Base-by-base conservation (phyloP, 2,888 invertebrate genomes). In the Plutella xylostella region DNA sequence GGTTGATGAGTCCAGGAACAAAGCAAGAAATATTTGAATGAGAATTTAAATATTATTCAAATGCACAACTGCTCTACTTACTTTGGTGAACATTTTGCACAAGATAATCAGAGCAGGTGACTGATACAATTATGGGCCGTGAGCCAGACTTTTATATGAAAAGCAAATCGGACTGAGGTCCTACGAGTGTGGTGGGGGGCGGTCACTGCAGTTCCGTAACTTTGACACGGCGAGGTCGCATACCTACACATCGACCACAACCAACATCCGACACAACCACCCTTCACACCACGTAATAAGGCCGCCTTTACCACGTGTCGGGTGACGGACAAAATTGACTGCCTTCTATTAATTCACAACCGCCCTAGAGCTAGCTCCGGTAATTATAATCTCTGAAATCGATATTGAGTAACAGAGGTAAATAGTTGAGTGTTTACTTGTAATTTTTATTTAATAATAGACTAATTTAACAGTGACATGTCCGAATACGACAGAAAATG, bases 181-280 rank as follows among this genome's bases (percentile, higher is more conserved):
- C 79, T 72, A 64, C 39, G 33, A 42, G 44, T n/a, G 65, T 73
- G 68, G 80, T 61, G 50, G 80, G 80, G 79, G 77, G 53, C 72
- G 79, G 80, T 77, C 79, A 77, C 61, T 69, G 65, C 54, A 77
- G 82, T 83, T 83, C 82, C 82, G 82, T 78, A 82, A 82, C 72
- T 82, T 80, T 82, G 83, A 83, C 83, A 82, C 71, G 67, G 66
- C 82, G 82, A 82, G 82, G 82, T 82, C 83, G 67, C 70, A 71
- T 71, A 69, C 65, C 65, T 61, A 57, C 58, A 59, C 65, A 19
- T n/a, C 18, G n/a, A 42, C 42, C 30, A 31, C n/a, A n/a, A n/a
- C n/a, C n/a, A n/a, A n/a, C n/a, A n/a, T n/a, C n/a, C n/a, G n/a
- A n/a, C n/a, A n/a, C n/a, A n/a, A n/a, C n/a, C n/a, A n/a, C n/a